Evolutionary conservation across 2,113 vertebrate species (phyloP).

Genomic region (Cettia cetti): DNA sequence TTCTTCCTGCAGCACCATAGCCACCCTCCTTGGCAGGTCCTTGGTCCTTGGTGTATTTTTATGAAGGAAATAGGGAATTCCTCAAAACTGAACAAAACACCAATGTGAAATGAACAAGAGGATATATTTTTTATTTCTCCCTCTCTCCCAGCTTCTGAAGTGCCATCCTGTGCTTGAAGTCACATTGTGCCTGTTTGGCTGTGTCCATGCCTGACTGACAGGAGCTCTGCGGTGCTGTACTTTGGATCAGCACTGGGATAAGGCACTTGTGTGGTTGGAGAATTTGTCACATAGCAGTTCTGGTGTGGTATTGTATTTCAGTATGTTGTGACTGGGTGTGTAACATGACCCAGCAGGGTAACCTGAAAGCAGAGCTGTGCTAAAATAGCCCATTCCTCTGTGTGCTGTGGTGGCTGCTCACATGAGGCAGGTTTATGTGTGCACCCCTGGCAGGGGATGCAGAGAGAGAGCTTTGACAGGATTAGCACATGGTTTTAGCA

Average conservation of each 20-base stretch:
- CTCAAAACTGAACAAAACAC: not conserved
- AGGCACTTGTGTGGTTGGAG: not conserved
- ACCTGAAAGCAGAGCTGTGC: not conserved
- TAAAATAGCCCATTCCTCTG: not conserved
- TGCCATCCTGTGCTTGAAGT: not conserved
- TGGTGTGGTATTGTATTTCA: not conserved
- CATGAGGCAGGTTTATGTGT: not conserved
- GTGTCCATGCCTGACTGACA: accelerated
- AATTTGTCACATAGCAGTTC: not conserved
- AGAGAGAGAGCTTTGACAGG: not conserved
- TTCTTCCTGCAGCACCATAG: accelerated
- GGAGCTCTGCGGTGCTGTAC: not conserved
- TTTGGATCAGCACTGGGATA: not conserved
- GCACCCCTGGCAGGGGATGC: not conserved
- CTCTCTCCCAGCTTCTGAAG: not conserved
- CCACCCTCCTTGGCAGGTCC: not conserved
- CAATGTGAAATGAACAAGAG: not conserved
- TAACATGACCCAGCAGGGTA: not conserved
- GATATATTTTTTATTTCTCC: not conserved
- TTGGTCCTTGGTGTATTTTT: not conserved
- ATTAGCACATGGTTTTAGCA: not conserved
- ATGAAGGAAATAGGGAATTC: not conserved
- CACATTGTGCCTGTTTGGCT: accelerated
- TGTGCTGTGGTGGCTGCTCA: not conserved
- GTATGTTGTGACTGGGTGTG: not conserved